These are phyloP conservation scores for Paramisgurnus dabryanus DNA, from an alignment of 2,113 vertebrate genomes.

Conservation along the genomic window DNA sequence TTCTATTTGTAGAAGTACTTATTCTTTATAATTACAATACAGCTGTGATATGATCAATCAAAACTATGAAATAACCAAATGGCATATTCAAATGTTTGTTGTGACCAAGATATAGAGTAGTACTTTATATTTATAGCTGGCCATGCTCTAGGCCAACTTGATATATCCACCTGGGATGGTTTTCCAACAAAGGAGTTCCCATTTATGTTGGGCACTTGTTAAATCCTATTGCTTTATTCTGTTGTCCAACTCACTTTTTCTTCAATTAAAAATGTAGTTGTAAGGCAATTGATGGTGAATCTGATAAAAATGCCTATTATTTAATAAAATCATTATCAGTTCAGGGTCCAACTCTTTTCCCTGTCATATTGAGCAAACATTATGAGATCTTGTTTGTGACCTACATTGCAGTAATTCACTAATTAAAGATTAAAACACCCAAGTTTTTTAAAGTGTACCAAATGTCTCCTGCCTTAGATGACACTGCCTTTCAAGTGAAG, in stretches of 20 bases:
- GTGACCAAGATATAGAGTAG: too few relatives aligned
- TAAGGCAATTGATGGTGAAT: too few relatives aligned
- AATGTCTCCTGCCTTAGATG: conserved; percentile 22
- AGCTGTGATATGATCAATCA: too few relatives aligned
- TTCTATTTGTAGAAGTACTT: too few relatives aligned
- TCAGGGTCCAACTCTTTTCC: conserved; percentile 15
- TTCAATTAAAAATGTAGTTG: too few relatives aligned
- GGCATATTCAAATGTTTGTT: too few relatives aligned
- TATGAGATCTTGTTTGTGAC: conserved; percentile 11
- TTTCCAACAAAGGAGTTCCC: background rate
- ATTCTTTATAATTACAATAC: too few relatives aligned
- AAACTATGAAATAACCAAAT: too few relatives aligned
- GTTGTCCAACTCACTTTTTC: background rate
- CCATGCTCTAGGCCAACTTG: background rate
- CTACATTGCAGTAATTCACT: conserved; percentile 36
- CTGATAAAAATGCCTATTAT: too few relatives aligned
- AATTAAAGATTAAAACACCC: conserved; percentile 53
- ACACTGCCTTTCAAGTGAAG: conserved; percentile 30
- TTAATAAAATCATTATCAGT: background rate
- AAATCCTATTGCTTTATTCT: background rate
- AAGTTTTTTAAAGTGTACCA: conserved; percentile 43
- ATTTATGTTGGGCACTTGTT: background rate
- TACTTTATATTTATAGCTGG: background rate
- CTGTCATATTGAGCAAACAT: conserved; percentile 30
- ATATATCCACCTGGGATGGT: background rate